These are phyloP conservation scores for Stomatorhinus ivindoensis DNA, from an alignment of 2,113 vertebrate species.

Conservation along the genomic window DNA sequence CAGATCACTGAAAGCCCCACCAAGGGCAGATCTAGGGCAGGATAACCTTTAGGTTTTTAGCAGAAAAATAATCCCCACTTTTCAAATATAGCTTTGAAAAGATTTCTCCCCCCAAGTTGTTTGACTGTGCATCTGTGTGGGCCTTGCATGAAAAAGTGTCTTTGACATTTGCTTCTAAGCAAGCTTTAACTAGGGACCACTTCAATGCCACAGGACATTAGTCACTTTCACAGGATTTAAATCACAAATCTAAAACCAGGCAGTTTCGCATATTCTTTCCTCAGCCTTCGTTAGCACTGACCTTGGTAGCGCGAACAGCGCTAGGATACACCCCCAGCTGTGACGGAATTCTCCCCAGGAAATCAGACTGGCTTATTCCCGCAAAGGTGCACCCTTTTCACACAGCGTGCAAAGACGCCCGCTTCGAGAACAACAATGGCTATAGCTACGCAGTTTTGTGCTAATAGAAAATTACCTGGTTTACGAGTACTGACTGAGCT, in stretches of 20 bases:
- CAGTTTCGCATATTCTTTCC: constrained; percentile 13
- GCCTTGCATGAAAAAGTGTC: neutral
- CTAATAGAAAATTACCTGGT: constrained; percentile 23
- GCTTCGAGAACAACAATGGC: constrained; percentile 5
- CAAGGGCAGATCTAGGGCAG: neutral
- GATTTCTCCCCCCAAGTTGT: neutral
- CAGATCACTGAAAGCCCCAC: neutral
- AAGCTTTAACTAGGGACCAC: neutral
- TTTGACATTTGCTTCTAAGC: neutral
- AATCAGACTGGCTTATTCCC: constrained; percentile 23
- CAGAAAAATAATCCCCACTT: neutral
- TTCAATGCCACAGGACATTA: neutral
- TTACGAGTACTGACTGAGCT: neutral
- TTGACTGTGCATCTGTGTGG: neutral
- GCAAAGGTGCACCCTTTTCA: constrained; percentile 17
- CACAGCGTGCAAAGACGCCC: neutral
- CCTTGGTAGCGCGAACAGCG: constrained; percentile 21
- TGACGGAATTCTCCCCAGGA: constrained; percentile 33
- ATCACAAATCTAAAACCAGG: constrained; percentile 1
- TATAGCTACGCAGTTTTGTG: constrained; percentile 11
- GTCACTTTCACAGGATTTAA: constrained; percentile 8
- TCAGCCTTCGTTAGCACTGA: constrained; percentile 14
- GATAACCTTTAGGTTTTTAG: neutral
- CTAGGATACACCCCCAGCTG: constrained; percentile 24
- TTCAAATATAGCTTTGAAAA: neutral